Evolutionary conservation across 1,140 invertebrate genomes (phyloP), one percentile per base, ranked within the genome.

Genomic region (Tribolium madens): DNA sequence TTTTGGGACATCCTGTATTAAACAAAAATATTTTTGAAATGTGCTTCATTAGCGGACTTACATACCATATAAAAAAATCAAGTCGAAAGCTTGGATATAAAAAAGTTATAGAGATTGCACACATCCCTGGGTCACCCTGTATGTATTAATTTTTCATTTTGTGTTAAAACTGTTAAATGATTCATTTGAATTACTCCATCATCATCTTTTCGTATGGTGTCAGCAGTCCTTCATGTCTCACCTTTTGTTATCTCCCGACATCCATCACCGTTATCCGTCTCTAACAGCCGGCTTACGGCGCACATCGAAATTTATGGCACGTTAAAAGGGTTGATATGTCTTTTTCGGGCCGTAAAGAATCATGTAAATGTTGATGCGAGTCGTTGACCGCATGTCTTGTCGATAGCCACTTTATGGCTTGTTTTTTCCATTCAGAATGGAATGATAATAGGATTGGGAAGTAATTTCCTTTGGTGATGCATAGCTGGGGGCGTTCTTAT

Each of bases 401-500:
- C 73, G 64, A 75, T 68, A 75, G 26, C 53, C 73, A 75, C 73
- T 53, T 75, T 68, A 53, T 64, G 36, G 64, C 73, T 46, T 64
- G 57, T 75, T 75, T 64, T 64, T 64, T 75, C 50, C 73, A 68
- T 68, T 68, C 73, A 71, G 69, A 80, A 76, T 78, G 79, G 76
- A 78, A 78, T 80, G 76, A 80, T 80, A 80, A 80, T 78, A 78
- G 79, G 79, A 80, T 80, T 75, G 76, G 79, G 79, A 80, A 80
- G 78, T 80, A 78, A 80, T 80, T 78, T 80, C 71, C 57, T 53
- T 57, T 50, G 60, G 75, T 76, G 75, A 73, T 78, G 13, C 78
- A 60, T 60, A 5, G 73, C 50, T 52, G 46, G 42, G 48, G 73
- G 42, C 14, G 70, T 50, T 50, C 53, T 60, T 71, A 71, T 70